Evolutionary conservation across 2,113 vertebrate genomes (phyloP), one percentile per base, ranked within the genome.

Genomic region (Chaetops frenatus): DNA sequence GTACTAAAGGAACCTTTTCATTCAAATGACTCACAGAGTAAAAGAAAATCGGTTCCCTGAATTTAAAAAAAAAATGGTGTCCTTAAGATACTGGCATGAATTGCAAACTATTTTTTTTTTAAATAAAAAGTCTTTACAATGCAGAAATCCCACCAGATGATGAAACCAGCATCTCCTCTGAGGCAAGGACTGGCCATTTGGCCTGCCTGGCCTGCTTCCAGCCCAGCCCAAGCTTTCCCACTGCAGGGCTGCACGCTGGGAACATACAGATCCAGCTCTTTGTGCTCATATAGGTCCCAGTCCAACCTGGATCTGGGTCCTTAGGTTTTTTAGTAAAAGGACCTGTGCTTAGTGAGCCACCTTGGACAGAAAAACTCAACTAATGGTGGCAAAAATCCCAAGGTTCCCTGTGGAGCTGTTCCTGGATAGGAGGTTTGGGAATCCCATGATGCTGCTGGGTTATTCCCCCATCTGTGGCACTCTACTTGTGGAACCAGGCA

Each of bases 281-380:
- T 48, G 45, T 13, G 67, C 58, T 47, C 66, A 61, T 27, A 38
- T 10, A 1, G 33, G 36, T 61, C n/a, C 15, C 70, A 62, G 42
- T 7, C 60, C 13, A 13, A 83, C 53, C 71, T 23, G 25, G 11
- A 21, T 24, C 71, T 27, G 64, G 31, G 25, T 62, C 45, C 81
- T 35, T 50, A 86, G 14, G n/a, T 3, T 23, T 19, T 54, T 45
- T 4, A 47, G 13, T 11, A 19, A 28, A 58, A 81, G 33, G 56
- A 66, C 6, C 19, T 0, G 0, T 7, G 44, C 36, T 69, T 40
- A 50, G 21, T 1, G 3, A 76, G 64, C 45, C 29, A 66, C 24
- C 33, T 14, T 5, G 3, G 78, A 23, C 31, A 85, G n/a, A 29
- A 82, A 61, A 73, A n/a, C 54, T 50, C 51, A 35, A 54, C 38